Base-by-base conservation (phyloP, 1,140 invertebrate genomes). In the Phenacoccus solenopsis region DNA sequence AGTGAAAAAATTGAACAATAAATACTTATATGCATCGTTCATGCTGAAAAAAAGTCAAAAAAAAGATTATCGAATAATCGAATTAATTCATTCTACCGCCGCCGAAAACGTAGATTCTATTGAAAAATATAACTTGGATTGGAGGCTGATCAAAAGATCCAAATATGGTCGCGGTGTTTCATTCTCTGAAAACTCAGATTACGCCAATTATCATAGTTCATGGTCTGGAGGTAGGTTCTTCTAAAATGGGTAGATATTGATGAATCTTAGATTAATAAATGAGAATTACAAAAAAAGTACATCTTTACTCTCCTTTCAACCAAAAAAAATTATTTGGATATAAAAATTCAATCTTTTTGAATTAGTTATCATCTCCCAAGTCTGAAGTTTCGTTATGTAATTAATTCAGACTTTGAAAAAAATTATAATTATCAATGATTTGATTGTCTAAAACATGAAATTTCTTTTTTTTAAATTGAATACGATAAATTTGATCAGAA, bases 151-250 rank as follows among this genome's bases (percentile, higher is more conserved):
- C 7, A 22, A 22, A 10, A 28, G 70, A 0, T 16, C 20, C 5
- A 70, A 25, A 13, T 70, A 27, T 13, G 70, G 70, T 0, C 16
- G 20, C 0, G 67, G 70, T 5, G 67, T 71, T 10, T 71, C 49
- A 0, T 69, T 71, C 21, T 68, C 61, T 10, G 49, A 68, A 5
- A 28, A 71, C 10, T 25, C 49, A 0, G 24, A 71, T 1, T 69
- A 69, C 28, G 67, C 67, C 0, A 20, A 71, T n/a, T 69, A 20
- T 13, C 49, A 69, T 27, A 64, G 57, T 0, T 10, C 9, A 38
- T 38, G 32, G 32, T 38, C n/a, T 9, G 32, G n/a, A 38, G 32
- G 32, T n/a, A n/a, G n/a, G 32, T n/a, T n/a, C n/a, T n/a, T n/a
- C n/a, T n/a, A n/a, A n/a, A n/a, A n/a, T n/a, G n/a, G n/a, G n/a